Conservation (phyloP, 2,888 invertebrate species). For the Chorisops tibialis region DNA sequence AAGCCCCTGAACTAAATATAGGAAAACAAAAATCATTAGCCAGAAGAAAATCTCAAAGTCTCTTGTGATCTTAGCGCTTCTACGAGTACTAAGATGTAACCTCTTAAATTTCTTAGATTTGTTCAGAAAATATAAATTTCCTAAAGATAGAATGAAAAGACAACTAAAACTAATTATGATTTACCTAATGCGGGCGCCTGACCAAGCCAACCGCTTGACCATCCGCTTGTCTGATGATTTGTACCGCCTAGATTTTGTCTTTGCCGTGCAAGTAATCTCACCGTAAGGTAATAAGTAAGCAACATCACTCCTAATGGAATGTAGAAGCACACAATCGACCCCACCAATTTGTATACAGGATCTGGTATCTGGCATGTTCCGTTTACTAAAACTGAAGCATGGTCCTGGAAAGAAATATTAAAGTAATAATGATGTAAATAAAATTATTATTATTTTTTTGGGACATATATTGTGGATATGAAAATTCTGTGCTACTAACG, state of each 20-base stretch:
- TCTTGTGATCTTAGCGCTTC: too few species aligned
- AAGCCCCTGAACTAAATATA: too few species aligned
- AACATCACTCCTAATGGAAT: conserved; percentile 94
- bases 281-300: conserved; percentile 89
- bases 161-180: too few species aligned
- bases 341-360: conserved; percentile 85
- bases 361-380: conserved; percentile 86
- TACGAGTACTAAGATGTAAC: too few species aligned
- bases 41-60: too few species aligned
- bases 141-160: too few species aligned
- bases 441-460: conserved; percentile 4
- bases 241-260: conserved; percentile 64
- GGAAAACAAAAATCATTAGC: too few species aligned
- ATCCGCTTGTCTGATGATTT: conserved; percentile 55
- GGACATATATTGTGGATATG: too few species aligned
- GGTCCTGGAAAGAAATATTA: conserved; percentile 59
- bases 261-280: conserved; percentile 79
- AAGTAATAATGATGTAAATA: background rate
- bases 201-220: conserved; percentile 75
- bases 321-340: conserved; percentile 93
- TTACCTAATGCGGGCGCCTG: conserved; percentile 57
- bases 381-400: conserved; percentile 76
- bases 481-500: too few species aligned
- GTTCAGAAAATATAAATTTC: too few species aligned
- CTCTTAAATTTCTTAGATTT: too few species aligned